Evolutionary conservation across 2,113 vertebrate genomes (phyloP).

Genomic region (Pelecanus crispus): DNA sequence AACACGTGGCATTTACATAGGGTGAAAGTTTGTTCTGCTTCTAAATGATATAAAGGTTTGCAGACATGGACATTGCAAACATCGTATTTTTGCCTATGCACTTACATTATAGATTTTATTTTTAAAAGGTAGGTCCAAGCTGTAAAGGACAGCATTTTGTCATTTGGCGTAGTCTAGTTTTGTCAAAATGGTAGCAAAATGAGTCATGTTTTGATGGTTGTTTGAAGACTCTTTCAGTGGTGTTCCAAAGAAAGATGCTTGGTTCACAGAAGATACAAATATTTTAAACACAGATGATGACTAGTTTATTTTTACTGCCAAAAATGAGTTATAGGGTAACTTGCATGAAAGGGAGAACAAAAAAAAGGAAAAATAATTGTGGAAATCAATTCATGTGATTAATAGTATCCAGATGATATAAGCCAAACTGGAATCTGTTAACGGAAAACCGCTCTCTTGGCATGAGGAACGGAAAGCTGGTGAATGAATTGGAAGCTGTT

Average conservation of each 20-base stretch:
- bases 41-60: not conserved
- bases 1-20: fast-evolving
- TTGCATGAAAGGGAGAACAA: not conserved
- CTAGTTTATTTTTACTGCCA: not conserved
- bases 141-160: not conserved
- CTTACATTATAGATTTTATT: not conserved
- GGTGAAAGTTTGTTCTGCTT: not conserved
- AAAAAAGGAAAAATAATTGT: not conserved
- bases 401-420: not conserved
- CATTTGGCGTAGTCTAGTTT: not conserved
- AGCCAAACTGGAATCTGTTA: not conserved
- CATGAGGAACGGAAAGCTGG: not conserved
- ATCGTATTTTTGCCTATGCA: not conserved
- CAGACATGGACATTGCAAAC: not conserved
- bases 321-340: not conserved
- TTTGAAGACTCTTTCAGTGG: not conserved
- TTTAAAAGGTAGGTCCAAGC: not conserved
- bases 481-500: not conserved
- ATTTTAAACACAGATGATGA: not conserved
- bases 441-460: not conserved
- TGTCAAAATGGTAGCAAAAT: not conserved
- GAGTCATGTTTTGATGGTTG: not conserved
- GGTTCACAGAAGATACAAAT: not conserved
- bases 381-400: not conserved
- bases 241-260: not conserved